These are phyloP conservation scores for Chironomus tentans DNA, from an alignment of 2,888 invertebrate genomes.

Conservation along the genomic window DNA sequence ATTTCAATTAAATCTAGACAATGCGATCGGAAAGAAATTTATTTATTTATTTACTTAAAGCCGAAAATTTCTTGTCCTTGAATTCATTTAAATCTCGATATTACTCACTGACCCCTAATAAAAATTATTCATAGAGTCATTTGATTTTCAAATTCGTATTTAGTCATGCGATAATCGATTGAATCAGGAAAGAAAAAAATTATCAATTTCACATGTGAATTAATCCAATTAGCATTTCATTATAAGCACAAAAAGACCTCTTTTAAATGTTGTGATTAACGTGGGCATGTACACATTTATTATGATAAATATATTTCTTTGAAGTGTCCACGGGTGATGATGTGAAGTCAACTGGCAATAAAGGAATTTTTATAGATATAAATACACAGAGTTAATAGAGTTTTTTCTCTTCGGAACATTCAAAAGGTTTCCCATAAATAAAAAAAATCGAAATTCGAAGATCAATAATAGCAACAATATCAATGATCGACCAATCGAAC, in stretches of 20 bases:
- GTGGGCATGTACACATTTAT: not conserved
- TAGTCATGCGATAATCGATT: too few species aligned
- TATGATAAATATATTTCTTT: too few species aligned
- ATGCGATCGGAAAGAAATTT: too few species aligned
- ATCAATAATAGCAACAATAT: not conserved
- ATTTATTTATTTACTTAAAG: too few species aligned
- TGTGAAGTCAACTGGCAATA: not conserved
- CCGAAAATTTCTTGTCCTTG: too few species aligned
- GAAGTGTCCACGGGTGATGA: not conserved
- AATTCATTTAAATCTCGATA: too few species aligned
- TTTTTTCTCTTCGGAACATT: too few species aligned
- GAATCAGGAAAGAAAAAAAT: not conserved
- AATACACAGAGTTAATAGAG: too few species aligned
- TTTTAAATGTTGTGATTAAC: not conserved
- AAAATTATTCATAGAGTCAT: too few species aligned
- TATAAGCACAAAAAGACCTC: not conserved
- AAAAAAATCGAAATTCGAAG: not conserved
- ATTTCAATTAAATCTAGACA: too few species aligned
- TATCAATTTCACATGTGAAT: not conserved
- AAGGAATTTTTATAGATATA: not conserved
- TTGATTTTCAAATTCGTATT: too few species aligned
- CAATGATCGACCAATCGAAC: not conserved
- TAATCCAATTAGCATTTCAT: not conserved
- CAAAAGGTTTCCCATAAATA: not conserved
- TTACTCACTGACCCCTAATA: too few species aligned